Percentiles rank a stretch among this genome's conserved stretches.
These are phyloP conservation scores for Cynocephalus volans DNA, from an alignment of 2,113 vertebrate genomes.

Conservation along the genomic window DNA sequence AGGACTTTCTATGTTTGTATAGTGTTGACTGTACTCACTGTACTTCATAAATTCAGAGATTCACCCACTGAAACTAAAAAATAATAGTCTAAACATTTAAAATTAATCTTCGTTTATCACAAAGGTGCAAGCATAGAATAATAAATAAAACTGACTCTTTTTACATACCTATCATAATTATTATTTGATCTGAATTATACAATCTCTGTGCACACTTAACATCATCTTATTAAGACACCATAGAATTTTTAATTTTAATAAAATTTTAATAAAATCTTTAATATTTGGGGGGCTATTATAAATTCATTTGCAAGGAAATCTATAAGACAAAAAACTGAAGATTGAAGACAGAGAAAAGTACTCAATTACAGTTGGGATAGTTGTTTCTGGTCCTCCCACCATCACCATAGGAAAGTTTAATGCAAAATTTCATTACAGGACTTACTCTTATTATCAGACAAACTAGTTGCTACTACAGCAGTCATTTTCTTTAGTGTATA, in stretches of 20 bases:
- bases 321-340: constrained; percentile 41
- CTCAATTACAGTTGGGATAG: neutral
- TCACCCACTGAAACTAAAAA: constrained; percentile 58
- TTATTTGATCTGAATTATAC: constrained; percentile 38
- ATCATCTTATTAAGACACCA: constrained; percentile 48
- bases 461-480: neutral
- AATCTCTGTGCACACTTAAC: neutral
- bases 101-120: constrained; percentile 9
- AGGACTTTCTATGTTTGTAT: constrained; percentile 12
- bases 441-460: neutral
- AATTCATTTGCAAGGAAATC: constrained; percentile 32
- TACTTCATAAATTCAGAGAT: constrained; percentile 7
- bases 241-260: neutral
- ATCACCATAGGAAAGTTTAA: neutral
- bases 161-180: constrained; percentile 18
- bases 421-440: neutral
- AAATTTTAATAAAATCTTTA: neutral
- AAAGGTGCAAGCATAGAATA: constrained; percentile 15
- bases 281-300: constrained; percentile 17
- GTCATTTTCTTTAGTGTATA: neutral
- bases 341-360: neutral
- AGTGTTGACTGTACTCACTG: neutral
- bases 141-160: neutral
- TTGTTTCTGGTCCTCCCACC: neutral
- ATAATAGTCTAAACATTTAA: constrained; percentile 29